Percentiles rank a stretch among this genome's conserved stretches.
Evolutionary conservation across 2,113 vertebrate species (phyloP).

Genomic region (Carlito syrichta): DNA sequence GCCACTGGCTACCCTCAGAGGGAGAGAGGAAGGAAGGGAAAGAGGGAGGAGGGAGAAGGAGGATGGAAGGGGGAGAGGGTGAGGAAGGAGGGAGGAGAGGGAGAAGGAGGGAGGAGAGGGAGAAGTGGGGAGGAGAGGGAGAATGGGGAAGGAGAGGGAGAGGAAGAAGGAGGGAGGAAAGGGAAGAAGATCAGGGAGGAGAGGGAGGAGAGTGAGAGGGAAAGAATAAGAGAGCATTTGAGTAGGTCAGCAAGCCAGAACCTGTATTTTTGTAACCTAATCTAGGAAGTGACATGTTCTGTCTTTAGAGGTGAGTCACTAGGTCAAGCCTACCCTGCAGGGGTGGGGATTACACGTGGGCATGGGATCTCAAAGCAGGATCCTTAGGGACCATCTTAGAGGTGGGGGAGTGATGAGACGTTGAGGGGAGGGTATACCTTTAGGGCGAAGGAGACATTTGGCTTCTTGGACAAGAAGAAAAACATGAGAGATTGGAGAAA

Average conservation of each 20-base stretch:
- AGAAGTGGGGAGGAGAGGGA: no score
- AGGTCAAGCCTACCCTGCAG: background rate
- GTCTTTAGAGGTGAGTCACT: background rate
- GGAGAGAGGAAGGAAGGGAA: no score
- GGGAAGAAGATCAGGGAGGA: rapidly evolving
- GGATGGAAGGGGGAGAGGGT: background rate
- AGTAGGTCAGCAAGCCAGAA: background rate
- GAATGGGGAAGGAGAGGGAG: no score
- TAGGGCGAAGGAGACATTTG: background rate
- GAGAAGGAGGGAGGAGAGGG: no score
- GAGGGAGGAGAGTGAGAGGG: no score
- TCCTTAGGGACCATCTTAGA: background rate
- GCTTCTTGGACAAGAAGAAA: background rate
- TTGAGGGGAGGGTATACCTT: background rate
- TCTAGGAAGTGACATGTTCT: background rate
- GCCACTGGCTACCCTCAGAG: background rate
- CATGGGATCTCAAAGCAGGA: background rate
- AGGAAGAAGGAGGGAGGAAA: no score
- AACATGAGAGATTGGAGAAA: background rate
- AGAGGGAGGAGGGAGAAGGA: no score
- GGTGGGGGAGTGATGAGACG: no score
- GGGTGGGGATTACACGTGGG: no score
- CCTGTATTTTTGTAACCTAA: background rate
- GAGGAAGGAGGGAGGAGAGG: no score
- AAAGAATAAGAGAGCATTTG: background rate